Evolutionary conservation across 1,140 invertebrate genomes (phyloP), one percentile per base, ranked within the genome.

Genomic region (Popillia japonica): DNA sequence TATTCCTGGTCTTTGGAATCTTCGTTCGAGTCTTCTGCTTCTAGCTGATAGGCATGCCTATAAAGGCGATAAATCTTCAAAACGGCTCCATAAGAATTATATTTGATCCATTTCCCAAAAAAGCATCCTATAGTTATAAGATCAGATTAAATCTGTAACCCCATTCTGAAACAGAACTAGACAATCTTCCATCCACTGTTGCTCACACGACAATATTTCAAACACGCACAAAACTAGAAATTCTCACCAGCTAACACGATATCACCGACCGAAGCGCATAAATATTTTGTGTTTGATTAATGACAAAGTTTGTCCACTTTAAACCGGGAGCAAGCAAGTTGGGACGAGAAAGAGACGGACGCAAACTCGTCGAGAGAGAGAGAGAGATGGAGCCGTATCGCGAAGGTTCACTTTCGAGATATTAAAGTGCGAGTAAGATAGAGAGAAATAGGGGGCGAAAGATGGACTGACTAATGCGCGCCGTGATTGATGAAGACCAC

Each of bases 401-500:
- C 20, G n/a, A 20, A 64, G 40, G n/a, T 40, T 40, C 22, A 23
- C 20, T 41, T n/a, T n/a, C n/a, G n/a, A 6, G 6, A 7, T 22
- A 48, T 77, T 72, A 48, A 68, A 72, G 41, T n/a, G 61, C 23
- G 77, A 59, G 44, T 27, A n/a, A 40, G 74, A 78, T n/a, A n/a
- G 40, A 20, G 59, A 20, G 75, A 34, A 75, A 44, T 59, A 27
- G 64, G 41, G 75, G 78, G 77, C 72, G 74, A 73, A 80, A 78
- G 78, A 78, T 74, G 77, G 81, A 82, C 82, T 80, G 80, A 72
- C 82, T 84, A 83, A 83, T 83, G 83, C 80, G 80, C 75, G 79
- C 73, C 81, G 79, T 85, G 84, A 85, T 85, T 85, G 83, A 85
- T 85, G 84, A 80, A 83, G 84, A 84, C 84, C 84, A 85, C 84